Evolutionary conservation across 2,113 vertebrate species (phyloP), one percentile per base, ranked within the genome.

Genomic region (Garra rufa): DNA sequence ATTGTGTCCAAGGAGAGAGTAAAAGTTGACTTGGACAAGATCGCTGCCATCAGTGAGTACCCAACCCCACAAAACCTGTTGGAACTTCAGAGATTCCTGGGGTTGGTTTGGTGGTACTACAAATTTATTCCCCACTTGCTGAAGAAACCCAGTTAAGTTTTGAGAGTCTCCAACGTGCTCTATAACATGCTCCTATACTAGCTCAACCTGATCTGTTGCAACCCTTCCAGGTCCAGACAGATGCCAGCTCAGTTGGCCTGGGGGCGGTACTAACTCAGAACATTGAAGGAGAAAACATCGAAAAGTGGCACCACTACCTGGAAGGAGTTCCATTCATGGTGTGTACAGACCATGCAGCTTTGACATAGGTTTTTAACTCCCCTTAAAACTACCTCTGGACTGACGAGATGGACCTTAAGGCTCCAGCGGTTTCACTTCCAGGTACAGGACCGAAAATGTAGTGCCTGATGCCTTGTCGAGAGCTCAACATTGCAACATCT

Each of bases 391-490:
- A 63, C 13, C 1, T 63, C 70, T 9, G 8, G 71, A 0, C 41
- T 83, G 24, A 77, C 13, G 8, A 15, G 59, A 9, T 84, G 83
- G 83, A 76, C 74, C 4, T 48, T 77, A 15, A 61, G 43, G 57
- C 28, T 84, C 17, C 74, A 84, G 19, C 24, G 17, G 3, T 84
- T 84, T 50, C 28, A 77, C 11, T 84, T 84, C 21, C 26, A 44
- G 14, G 75, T 77, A 2, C 28, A 43, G 4, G 78, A 84, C 30
- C 30, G 9, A 84, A 84, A 84, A 84, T 17, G 6, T 76, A 4
- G 43, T 76, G 17, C 82, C 73, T 14, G 81, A 83, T 44, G 69
- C 81, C 8, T 21, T 74, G 6, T 83, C 70, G 1, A 59, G 81
- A 73, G 19, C 67, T 46, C 41, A 26, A 0, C 0, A 19, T 17